Evolutionary conservation across 2,888 invertebrate genomes (phyloP).

Genomic region (Colostygia pectinataria): DNA sequence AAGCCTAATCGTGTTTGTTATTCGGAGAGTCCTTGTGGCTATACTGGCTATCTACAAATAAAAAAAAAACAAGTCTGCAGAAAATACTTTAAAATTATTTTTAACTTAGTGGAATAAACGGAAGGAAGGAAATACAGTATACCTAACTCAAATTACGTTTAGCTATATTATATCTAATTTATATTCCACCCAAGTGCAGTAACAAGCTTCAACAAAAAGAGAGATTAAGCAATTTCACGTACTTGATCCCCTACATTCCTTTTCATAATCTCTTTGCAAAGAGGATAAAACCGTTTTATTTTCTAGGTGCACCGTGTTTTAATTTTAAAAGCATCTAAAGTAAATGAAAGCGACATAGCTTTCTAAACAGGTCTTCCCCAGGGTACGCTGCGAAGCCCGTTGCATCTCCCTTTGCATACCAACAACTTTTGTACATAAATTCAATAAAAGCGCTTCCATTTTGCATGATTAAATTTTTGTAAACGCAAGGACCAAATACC

Average conservation of each 20-base stretch:
- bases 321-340: background rate
- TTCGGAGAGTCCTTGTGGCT: too few species aligned
- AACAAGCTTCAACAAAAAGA: constrained; percentile 4
- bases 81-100: constrained; percentile 24
- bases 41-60: too few species aligned
- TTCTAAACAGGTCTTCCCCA: constrained; percentile 12
- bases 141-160: constrained; percentile 6
- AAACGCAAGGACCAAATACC: background rate
- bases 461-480: background rate
- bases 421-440: constrained; percentile 4
- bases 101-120: too few species aligned
- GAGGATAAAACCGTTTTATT: constrained; percentile 4
- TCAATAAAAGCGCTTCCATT: constrained; percentile 4
- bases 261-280: constrained; percentile 11
- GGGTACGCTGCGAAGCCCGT: constrained; percentile 5
- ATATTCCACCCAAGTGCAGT: constrained; percentile 5
- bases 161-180: constrained; percentile 6
- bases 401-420: constrained; percentile 9
- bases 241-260: constrained; percentile 1
- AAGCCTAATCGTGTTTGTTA: too few species aligned
- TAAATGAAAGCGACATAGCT: constrained; percentile 9
- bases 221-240: constrained; percentile 9
- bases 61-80: too few species aligned
- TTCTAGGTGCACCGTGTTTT: constrained; percentile 2
- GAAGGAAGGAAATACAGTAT: background rate